Evolutionary conservation across 2,888 invertebrate species (phyloP).

Genomic region (Elaeidobius kamerunicus): DNA sequence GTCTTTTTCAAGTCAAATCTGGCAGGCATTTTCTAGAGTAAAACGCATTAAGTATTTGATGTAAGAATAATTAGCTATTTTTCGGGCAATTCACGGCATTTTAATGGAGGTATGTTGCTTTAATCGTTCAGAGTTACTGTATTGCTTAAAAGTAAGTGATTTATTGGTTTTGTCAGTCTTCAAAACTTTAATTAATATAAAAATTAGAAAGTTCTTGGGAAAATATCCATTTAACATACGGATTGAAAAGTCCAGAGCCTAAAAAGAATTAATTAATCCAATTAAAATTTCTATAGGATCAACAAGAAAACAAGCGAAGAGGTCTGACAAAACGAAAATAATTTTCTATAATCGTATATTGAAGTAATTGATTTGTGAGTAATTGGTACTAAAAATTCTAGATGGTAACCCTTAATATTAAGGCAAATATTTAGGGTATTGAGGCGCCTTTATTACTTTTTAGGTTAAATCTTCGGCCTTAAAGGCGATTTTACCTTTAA

Average conservation of each 20-base stretch:
- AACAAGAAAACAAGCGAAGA: too few species aligned
- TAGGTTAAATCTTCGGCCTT: too few species aligned
- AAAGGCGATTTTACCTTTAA: too few species aligned
- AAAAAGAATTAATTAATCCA: too few species aligned
- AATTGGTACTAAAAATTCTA: slow-evolving; percentile 22
- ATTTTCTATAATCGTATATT: slow-evolving; percentile 9
- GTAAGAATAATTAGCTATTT: slow-evolving; percentile 20
- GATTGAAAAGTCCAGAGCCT: too few species aligned
- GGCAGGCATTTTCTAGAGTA: slow-evolving; percentile 11
- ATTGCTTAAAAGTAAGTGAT: slow-evolving; percentile 21
- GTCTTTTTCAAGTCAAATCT: slow-evolving; percentile 1
- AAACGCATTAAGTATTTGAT: slow-evolving; percentile 18
- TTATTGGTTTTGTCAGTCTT: slow-evolving; percentile 10
- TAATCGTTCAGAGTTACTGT: slow-evolving; percentile 22
- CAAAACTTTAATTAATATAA: too few species aligned
- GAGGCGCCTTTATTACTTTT: slow-evolving; percentile 2
- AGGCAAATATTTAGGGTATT: slow-evolving; percentile 15
- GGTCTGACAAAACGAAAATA: slow-evolving; percentile 10
- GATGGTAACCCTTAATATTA: slow-evolving; percentile 17
- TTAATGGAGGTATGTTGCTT: slow-evolving; percentile 24
- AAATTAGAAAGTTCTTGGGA: too few species aligned
- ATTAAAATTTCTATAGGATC: too few species aligned
- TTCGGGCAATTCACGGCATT: slow-evolving; percentile 14
- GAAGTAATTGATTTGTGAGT: slow-evolving; percentile 17
- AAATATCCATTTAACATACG: too few species aligned